phyloP scores from a whole-genome alignment of 2,113 vertebrate genomes.

The Neodon shergylaensis region DNA sequence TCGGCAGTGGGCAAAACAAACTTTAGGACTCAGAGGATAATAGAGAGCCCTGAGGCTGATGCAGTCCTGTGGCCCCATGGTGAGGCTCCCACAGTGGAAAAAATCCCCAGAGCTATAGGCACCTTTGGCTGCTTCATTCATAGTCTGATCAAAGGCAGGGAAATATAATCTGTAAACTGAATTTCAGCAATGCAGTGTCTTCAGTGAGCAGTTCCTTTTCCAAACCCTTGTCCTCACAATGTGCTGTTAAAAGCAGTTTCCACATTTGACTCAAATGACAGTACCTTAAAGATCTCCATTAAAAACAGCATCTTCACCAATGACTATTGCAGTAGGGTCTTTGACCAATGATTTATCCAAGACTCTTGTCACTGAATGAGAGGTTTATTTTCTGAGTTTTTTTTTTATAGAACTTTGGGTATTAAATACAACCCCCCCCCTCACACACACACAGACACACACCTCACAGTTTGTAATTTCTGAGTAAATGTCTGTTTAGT shows the following conservation, averaged over 20 bases:
- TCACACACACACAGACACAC: neutral
- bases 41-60: conserved; percentile 97
- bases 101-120: conserved; percentile 89
- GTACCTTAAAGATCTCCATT: neutral
- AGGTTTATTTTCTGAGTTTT: conserved; percentile 99
- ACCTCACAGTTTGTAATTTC: neutral
- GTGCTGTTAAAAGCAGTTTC: conserved; percentile 99
- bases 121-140: conserved; percentile 98
- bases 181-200: conserved; percentile 97
- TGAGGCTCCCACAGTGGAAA: conserved; percentile 95
- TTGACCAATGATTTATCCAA: conserved; percentile 95
- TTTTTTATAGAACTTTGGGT: conserved; percentile 58
- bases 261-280: conserved; percentile 60
- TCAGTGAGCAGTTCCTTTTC: conserved; percentile 94
- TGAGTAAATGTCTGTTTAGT: neutral
- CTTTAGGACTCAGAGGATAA: conserved; percentile 97
- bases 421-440: neutral
- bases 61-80: conserved; percentile 96
- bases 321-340: conserved; percentile 93
- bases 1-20: conserved; percentile 95
- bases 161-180: conserved; percentile 98
- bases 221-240: conserved; percentile 98
- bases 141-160: conserved; percentile 99
- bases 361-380: conserved; percentile 96
- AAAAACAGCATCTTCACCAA: neutral